phyloP scores from a whole-genome alignment of 2,888 invertebrate species.

The Sphaerophoria taeniata region DNA sequence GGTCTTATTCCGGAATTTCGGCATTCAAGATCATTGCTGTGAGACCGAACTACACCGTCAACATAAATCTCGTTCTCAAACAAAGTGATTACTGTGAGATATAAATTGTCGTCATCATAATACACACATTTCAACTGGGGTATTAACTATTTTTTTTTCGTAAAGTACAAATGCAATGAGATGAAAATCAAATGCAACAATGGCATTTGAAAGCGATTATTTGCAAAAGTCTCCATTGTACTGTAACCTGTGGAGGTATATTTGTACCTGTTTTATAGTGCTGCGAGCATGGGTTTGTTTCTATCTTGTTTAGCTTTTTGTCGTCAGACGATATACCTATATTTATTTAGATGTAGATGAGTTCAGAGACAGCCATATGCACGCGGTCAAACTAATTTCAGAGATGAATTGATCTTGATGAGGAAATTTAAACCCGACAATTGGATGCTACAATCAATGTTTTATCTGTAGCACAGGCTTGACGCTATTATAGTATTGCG shows the following conservation, averaged over 20 bases:
- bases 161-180: background rate
- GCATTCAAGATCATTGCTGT: slow-evolving; percentile 39
- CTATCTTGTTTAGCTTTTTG: slow-evolving; percentile 6
- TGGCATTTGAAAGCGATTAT: slow-evolving; percentile 38
- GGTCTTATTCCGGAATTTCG: background rate
- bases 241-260: slow-evolving; percentile 10
- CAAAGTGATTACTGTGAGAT: slow-evolving; percentile 34
- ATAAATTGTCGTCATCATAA: slow-evolving; percentile 11
- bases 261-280: background rate
- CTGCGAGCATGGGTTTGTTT: slow-evolving; percentile 20
- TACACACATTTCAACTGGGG: too few relatives aligned
- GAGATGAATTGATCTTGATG: slow-evolving; percentile 74
- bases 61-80: slow-evolving; percentile 54
- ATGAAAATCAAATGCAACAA: slow-evolving; percentile 55
- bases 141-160: background rate
- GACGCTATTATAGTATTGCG: slow-evolving; percentile 30
- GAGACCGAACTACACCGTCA: slow-evolving; percentile 39
- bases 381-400: slow-evolving; percentile 74
- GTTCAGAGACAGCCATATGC: slow-evolving; percentile 55
- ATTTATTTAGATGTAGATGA: slow-evolving; percentile 35
- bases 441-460: slow-evolving; percentile 46
- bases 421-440: slow-evolving; percentile 72
- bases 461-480: background rate
- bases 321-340: slow-evolving; percentile 10
- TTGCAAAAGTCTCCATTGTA: slow-evolving; percentile 6